Base-by-base conservation (phyloP, 2,888 invertebrate genomes). In the Chromoteleia sp. region DNA sequence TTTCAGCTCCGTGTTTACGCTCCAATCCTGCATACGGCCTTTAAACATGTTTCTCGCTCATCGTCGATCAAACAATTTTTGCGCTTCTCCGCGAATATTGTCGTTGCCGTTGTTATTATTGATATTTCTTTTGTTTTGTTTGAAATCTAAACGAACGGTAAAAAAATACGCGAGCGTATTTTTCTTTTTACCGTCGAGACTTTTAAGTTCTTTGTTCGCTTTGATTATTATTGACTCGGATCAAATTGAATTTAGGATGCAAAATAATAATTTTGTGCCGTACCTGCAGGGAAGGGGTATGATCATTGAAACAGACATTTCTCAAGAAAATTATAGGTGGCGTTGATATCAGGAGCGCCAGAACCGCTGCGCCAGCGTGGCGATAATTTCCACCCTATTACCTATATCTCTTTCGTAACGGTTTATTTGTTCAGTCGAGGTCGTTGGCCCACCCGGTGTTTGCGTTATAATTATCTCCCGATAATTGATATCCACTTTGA, bases 401-500 rank as follows among this genome's bases (percentile, higher is more conserved):
- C 85, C 82, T 84, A 61, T 61, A 70, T 75, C 82, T 77, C 76
- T 83, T 25, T 6, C 83, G 83, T 87, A 88, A 88, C 87, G 85
- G 87, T 88, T 85, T 88, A 86, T 89, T 89, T 88, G 85, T 84
- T 85, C 81, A 82, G 82, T 84, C 83, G 81, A 84, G 85, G 59
- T 68, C 61, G 19, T 76, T 68, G 59, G 63, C 76, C 77, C 76
- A 83, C 83, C 84, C 83, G 81, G 77, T 75, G 67, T 84, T 86
- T 83, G 85, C 84, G 85, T 86, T 88, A 85, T 87, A 88, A 88
- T 89, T 86, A 88, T 88, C 84, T 76, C 56, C 54, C 71, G 84
- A 86, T 88, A 87, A 88, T 88, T 88, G 86, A 88, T 88, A 87
- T 86, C 87, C 85, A 84, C 85, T 85, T 85, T 86, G 82, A 85